Base-by-base conservation (phyloP, 2,797 vertebrate genomes). In the Alosa sapidissima region DNA sequence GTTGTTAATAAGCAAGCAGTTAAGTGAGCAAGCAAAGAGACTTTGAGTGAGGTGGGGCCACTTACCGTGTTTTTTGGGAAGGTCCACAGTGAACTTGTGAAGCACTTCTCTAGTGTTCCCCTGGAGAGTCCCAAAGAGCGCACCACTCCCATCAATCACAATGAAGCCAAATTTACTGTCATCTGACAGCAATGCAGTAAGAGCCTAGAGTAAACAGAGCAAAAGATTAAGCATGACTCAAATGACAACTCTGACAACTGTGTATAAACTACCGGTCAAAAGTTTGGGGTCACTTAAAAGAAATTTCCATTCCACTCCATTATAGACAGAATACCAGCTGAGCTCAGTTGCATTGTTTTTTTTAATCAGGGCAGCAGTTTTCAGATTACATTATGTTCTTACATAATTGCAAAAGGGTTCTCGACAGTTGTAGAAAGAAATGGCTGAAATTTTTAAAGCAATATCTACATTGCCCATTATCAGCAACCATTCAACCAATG, bases 111-210 rank as follows among this genome's bases (percentile, higher is more conserved):
- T 94, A 5, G 97, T 97, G 92, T 97, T 97, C 92, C 96, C 97
- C 92, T 97, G 97, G 65, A 97, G 96, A 6, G 96, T 97, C 89
- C 96, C 97, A 85, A 97, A 97, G 90, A 97, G 96, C 19, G 97
- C 97, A 52, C 97, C 96, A 3, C 96, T 97, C 54, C 97, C 96
- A 87, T 97, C 97, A 93, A 97, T 97, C 93, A 97, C 96, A 86
- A 97, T 97, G 84, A 97, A 97, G 87, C 97, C 97, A 89, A 97
- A 97, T 89, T 97, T 97, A 94, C 96, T 97, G 92, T 97, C 96
- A 1, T 97, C 96, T 0, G 96, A 97, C 87, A 97, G 94, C 87
- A 97, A 92, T 4, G 96, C 97, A n/a, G 96, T 97, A 72, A 97
- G 95, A 91, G 96, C 96, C 97, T 97, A 90, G 2, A 78, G 45